A percentile compares a stretch with the other conserved stretches of the same genome.
phyloP scores from a whole-genome alignment of 1,140 invertebrate genomes.

The Drosophila malerkotliana region DNA sequence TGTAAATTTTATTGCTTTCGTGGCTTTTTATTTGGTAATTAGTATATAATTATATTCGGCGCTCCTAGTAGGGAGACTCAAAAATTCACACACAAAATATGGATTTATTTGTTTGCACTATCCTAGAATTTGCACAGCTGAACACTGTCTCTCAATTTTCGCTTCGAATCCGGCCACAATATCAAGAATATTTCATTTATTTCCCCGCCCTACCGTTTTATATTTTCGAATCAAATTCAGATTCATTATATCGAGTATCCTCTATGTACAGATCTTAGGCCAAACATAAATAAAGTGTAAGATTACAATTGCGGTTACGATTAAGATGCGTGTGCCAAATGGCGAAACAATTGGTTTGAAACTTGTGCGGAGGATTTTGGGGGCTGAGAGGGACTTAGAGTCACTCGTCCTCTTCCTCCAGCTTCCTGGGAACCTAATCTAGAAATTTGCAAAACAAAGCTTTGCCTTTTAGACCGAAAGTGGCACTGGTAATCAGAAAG shows the following conservation, averaged over 20 bases:
- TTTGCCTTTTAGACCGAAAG: constrained; percentile 22
- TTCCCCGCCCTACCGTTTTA: constrained; percentile 20
- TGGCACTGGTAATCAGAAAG: constrained; percentile 10
- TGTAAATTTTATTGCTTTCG: constrained; percentile 10
- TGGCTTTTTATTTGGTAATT: constrained; percentile 36
- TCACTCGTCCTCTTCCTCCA: background rate
- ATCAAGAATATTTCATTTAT: constrained; percentile 45
- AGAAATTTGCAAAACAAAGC: constrained; percentile 1
- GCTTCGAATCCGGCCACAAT: constrained; percentile 22
- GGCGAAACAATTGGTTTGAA: background rate
- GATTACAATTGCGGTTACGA: constrained; percentile 9
- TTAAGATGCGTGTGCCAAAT: background rate
- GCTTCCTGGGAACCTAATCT: background rate
- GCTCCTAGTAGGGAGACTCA: constrained; percentile 32
- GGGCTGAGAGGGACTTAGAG: background rate
- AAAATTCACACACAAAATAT: constrained; percentile 76
- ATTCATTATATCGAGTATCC: constrained; percentile 17
- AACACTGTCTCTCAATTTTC: constrained; percentile 4
- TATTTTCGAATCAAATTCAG: constrained; percentile 46
- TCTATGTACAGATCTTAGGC: constrained; percentile 11
- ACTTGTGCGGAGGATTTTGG: background rate
- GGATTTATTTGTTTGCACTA: constrained; percentile 49
- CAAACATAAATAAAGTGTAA: background rate
- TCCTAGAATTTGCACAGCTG: constrained; percentile 43
- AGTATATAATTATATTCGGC: constrained; percentile 22